Evolutionary conservation across 1,140 invertebrate genomes (phyloP), one percentile per base, ranked within the genome.

Genomic region (Teleopsis dalmanni): DNA sequence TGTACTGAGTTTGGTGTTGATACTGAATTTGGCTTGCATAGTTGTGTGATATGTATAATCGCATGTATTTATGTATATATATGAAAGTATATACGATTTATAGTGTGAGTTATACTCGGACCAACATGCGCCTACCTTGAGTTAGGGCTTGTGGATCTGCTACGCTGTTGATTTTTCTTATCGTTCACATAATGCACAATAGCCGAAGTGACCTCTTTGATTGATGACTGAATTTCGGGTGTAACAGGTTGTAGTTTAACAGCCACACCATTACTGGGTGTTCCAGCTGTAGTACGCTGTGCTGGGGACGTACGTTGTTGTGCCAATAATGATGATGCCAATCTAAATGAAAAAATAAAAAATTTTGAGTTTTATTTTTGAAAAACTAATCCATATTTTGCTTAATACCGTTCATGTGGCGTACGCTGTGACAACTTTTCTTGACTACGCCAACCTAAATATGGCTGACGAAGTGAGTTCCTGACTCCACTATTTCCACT

Each of bases 161-260:
- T 72, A 59, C 50, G 60, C 48, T 60, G 55, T 51, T 68, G 58
- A 38, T 52, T 40, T 38, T 56, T 59, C 53, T 68, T 77, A 34
- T 85, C 86, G 55, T 86, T 87, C 31, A 91, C 88, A 74, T 91
- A 92, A 70, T 91, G 87, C 35, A 91, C 88, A 56, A 93, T 92
- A n/a, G 89, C 89, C 53, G 88, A 91, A 27, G 89, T 91, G 26
- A 93, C 88, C 73, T 91, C 88, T 70, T 90, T 91, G 68, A 93
- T 92, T 47, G 87, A 91, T 51, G 85, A 83, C 57, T 89, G 86
- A 57, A 93, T 90, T 70, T 90, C 88, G 52, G 83, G 80, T 46
- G 81, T 80, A 18, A 82, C 82, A 16, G 69, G 59, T 42, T 37
- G 50, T 19, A 47, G 14, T 31, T 47, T 59, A 33, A 26, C 31